These are phyloP conservation scores for Heteromyza rotundicornis DNA, from an alignment of 2,888 invertebrate species.

Conservation along the genomic window DNA sequence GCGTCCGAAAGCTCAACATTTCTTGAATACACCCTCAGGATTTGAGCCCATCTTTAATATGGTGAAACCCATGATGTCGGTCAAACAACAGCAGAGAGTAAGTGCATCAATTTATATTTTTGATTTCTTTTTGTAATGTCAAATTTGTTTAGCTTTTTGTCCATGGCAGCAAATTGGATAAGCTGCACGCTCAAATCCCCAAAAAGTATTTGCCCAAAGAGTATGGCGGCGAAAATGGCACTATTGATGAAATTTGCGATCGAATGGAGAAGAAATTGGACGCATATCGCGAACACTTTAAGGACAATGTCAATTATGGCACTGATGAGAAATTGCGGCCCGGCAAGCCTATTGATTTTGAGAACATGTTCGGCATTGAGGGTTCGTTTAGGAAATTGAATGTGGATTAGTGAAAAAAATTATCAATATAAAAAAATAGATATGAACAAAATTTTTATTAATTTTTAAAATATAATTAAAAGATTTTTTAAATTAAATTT, in stretches of 20 bases:
- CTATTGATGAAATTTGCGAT: conserved; percentile 33
- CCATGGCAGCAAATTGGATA: conserved; percentile 44
- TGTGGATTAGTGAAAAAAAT: conserved; percentile 43
- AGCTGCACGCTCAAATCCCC: conserved; percentile 64
- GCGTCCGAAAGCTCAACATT: conserved; percentile 67
- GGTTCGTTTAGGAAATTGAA: conserved; percentile 50
- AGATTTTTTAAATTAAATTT: too few relatives aligned
- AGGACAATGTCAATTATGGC: conserved; percentile 47
- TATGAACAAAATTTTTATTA: too few relatives aligned
- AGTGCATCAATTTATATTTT: conserved; percentile 40
- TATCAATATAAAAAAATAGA: too few relatives aligned
- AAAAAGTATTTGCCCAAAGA: conserved; percentile 68
- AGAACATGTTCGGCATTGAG: conserved; percentile 44
- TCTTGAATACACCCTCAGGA: conserved; percentile 67
- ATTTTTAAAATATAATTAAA: too few relatives aligned
- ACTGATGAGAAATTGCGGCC: conserved; percentile 43
- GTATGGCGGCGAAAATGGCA: conserved; percentile 67
- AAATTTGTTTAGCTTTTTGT: conserved; percentile 66
- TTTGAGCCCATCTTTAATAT: conserved; percentile 68
- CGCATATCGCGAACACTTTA: conserved; percentile 34
- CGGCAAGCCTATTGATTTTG: conserved; percentile 40
- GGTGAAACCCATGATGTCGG: conserved; percentile 67
- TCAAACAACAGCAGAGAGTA: conserved; percentile 69
- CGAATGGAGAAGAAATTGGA: neutral
- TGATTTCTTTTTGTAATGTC: too few relatives aligned